Base-by-base conservation (phyloP, 2,113 vertebrate species). In the Chloroceryle aenea region DNA sequence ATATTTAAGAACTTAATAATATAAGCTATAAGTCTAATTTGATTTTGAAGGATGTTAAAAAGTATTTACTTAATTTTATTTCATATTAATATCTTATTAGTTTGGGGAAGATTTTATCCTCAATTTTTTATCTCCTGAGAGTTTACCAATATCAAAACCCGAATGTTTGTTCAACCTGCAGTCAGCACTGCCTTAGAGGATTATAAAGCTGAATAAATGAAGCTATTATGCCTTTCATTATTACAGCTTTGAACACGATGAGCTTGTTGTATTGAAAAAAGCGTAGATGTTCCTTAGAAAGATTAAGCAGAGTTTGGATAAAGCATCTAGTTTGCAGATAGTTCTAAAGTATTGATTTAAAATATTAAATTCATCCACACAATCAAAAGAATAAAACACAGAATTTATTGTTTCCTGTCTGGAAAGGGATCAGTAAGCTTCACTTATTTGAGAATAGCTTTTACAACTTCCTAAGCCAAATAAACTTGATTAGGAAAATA, bases 181-280 rank as follows among this genome's bases (percentile, higher is more conserved):
- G 63, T 81, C 87, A 95, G 52, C 36, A 59, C 43, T 90, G 76
- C 72, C 68, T 86, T 73, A 62, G 66, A 95, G 45, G 77, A 96
- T 97, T 96, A 86, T 73, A 82, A 95, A 88, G 27, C 75, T 94
- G 93, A 90, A 87, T 92, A 94, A 93, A 89, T 53, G 40, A 73
- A 82, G 18, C 30, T 89, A 58, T 93, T 93, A 90, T 45, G 12
- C 9, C 34, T 93, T 94, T 90, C 38, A 73, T 87, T 93, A 89
- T 93, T 82, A 63, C 4, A 72, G 8, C 58, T 93, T 93, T 93
- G 73, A 93, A 90, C 38, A 23, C 47, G 75, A 22, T 42, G 47
- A 89, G 25, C n/a, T 86, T 88, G 29, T 87, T 83, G 21, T 93
- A 38, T 38, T 1, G 0, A 87, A 75, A 72, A 83, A 55, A 61